Evolutionary conservation across 2,888 invertebrate species (phyloP).

Genomic region (Xestia ashworthii): DNA sequence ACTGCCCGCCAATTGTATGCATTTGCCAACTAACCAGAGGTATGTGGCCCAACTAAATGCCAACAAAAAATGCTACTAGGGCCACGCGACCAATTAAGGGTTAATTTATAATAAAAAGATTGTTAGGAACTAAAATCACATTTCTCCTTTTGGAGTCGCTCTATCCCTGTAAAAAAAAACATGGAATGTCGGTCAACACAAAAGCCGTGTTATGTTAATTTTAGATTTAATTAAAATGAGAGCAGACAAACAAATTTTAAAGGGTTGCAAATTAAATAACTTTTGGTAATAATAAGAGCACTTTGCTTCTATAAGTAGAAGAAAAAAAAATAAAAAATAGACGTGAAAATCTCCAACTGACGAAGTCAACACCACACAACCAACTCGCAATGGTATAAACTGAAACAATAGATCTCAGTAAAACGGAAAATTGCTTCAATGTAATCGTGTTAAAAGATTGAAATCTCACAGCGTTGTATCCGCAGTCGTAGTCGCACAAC

Average conservation of each 20-base stretch:
- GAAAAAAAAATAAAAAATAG: background rate
- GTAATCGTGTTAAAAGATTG: slow-evolving; percentile 26
- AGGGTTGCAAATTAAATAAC: background rate
- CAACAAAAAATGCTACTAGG: too few relatives aligned
- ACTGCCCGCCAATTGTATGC: too few relatives aligned
- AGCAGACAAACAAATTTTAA: background rate
- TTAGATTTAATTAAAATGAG: slow-evolving; percentile 21
- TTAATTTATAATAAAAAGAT: too few relatives aligned
- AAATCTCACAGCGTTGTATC: slow-evolving; percentile 8
- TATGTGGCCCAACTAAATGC: too few relatives aligned
- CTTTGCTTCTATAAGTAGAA: background rate
- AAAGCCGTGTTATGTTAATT: background rate
- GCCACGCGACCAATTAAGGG: too few relatives aligned
- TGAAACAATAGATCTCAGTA: background rate
- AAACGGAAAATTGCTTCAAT: slow-evolving; percentile 12
- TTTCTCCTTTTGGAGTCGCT: background rate
- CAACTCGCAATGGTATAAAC: background rate
- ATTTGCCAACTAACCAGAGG: too few relatives aligned
- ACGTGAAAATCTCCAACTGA: background rate
- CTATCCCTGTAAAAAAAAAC: background rate
- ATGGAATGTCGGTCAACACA: background rate
- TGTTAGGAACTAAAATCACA: background rate
- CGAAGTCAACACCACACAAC: background rate
- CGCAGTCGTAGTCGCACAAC: background rate
- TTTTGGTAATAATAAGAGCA: background rate